Evolutionary conservation across 2,888 invertebrate genomes (phyloP).

Genomic region (Chaetoderma sp.): DNA sequence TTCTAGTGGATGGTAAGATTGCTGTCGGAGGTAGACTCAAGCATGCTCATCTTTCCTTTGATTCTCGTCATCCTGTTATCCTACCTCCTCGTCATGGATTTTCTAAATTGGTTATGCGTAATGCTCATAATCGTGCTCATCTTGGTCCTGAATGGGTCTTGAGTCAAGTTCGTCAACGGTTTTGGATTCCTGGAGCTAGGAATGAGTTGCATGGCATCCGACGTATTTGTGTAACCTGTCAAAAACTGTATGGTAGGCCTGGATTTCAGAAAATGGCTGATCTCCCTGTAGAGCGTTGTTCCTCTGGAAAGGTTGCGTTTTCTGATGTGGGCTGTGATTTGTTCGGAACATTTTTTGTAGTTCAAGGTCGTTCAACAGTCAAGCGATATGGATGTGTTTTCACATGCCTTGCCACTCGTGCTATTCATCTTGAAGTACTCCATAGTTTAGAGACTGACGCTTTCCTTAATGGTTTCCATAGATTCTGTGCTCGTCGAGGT

Average conservation of each 20-base stretch:
- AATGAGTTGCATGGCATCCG: neutral
- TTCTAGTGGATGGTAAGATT: neutral
- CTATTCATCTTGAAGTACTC: slow-evolving; percentile 17
- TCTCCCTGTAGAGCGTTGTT: slow-evolving; percentile 9
- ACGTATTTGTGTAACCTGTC: slow-evolving; percentile 8
- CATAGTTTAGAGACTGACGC: slow-evolving; percentile 11
- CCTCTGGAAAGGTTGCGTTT: slow-evolving; percentile 2
- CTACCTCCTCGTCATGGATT: slow-evolving; percentile 1
- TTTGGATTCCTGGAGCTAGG: slow-evolving; percentile 8
- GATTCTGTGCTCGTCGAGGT: slow-evolving; percentile 12
- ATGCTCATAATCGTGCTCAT: slow-evolving; percentile 11
- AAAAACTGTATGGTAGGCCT: neutral
- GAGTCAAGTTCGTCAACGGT: slow-evolving; percentile 4
- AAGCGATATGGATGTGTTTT: slow-evolving; percentile 26
- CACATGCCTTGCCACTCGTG: slow-evolving; percentile 14
- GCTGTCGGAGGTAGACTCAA: slow-evolving; percentile 2
- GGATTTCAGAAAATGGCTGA: slow-evolving; percentile 13
- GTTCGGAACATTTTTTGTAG: slow-evolving; percentile 20
- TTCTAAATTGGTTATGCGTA: neutral
- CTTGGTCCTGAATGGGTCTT: slow-evolving; percentile 5
- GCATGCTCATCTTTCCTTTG: neutral
- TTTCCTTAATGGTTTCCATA: slow-evolving; percentile 10
- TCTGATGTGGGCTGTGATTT: slow-evolving; percentile 11
- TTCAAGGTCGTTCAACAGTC: neutral
- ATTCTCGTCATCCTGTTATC: slow-evolving; percentile 5